Conservation (phyloP, 2,888 invertebrate species). For the Eudasyphora cyanicolor region DNA sequence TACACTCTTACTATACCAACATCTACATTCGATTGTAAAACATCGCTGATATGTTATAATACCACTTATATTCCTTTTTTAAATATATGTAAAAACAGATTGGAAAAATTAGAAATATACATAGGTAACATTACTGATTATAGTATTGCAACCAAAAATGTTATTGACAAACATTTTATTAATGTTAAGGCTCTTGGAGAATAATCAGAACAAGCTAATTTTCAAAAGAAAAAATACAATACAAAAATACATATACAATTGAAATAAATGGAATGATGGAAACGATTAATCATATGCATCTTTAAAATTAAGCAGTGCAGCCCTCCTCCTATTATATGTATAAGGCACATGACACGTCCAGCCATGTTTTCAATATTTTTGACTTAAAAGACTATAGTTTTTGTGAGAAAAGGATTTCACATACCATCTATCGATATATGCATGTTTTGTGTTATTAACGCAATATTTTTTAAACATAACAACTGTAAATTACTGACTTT, state of each 20-base stretch:
- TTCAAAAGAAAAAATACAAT: neutral
- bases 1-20: too few relatives aligned
- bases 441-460: neutral
- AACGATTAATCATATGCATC: slow-evolving; percentile 62
- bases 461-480: slow-evolving; percentile 2
- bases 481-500: slow-evolving; percentile 72
- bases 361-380: neutral
- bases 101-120: too few relatives aligned
- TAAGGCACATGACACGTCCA: neutral
- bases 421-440: neutral
- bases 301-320: neutral
- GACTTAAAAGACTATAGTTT: neutral
- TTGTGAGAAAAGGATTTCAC: neutral
- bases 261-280: slow-evolving; percentile 71
- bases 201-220: too few relatives aligned
- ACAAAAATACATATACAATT: slow-evolving; percentile 25
- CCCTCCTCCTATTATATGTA: too few relatives aligned
- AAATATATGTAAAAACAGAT: too few relatives aligned
- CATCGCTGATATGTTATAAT: too few relatives aligned
- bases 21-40: too few relatives aligned
- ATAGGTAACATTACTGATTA: too few relatives aligned
- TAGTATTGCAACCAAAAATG: too few relatives aligned
- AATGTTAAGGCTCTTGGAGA: too few relatives aligned
- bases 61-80: too few relatives aligned
- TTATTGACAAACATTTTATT: too few relatives aligned